Base-by-base conservation (phyloP, 2,113 vertebrate species). In the Oceanodroma tethys region DNA sequence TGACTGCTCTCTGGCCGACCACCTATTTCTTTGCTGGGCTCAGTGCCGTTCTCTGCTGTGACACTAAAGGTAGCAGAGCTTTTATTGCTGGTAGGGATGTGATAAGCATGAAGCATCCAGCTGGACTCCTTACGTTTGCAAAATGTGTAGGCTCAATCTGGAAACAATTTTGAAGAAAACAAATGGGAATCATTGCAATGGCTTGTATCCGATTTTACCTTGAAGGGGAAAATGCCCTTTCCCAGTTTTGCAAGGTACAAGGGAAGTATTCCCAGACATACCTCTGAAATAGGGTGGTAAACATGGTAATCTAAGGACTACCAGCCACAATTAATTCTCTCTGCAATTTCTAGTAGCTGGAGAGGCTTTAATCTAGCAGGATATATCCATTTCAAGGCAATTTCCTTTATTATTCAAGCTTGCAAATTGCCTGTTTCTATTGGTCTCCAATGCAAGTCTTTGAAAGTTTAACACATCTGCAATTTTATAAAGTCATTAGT, bases 401-500 rank as follows among this genome's bases (percentile, higher is more conserved):
- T 95, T 97, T 94, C 94, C 86, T 90, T 79, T 74, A 82, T 95
- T 95, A 94, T 74, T 72, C 81, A 83, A 73, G 66, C 80, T 72
- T 91, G 66, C 59, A 93, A 95, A 97, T 92, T 97, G 75, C 60
- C 82, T 95, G 34, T 47, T 91, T 82, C 72, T 96, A 67, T 70
- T 85, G 82, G 81, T 59, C 76, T 93, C 65, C 73, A 62, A 18
- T 30, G 71, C 66, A 87, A 93, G 50, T 55, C 88, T 94, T 89
- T 75, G 34, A 9, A 95, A 97, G 72, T 96, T 91, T 87, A 95
- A 93, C 70, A 86, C 85, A 94, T 92, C 76, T 78, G 70, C 93
- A 92, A 78, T 86, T 96, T 92, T 92, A 78, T 89, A 79, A 94
- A 96, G 94, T 96, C 94, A 92, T 97, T 98, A 96, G 85, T 93